Conservation (phyloP, 2,113 vertebrate genomes). For the Chloebia gouldiae region DNA sequence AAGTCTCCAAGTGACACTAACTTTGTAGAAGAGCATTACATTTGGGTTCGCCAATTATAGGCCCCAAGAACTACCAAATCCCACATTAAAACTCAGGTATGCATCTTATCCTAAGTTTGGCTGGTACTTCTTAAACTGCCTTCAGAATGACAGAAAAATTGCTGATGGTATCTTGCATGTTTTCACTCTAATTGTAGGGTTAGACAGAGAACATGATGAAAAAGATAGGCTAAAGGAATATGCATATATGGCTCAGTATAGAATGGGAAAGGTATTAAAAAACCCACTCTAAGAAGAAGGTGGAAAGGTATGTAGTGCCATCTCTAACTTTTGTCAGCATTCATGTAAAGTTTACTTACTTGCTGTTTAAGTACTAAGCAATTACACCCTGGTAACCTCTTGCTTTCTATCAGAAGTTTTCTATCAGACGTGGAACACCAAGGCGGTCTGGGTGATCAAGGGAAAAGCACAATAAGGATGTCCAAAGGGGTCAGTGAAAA, state of each 20-base stretch:
- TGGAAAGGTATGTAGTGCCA: not conserved
- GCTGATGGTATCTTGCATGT: not conserved
- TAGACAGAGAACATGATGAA: not conserved
- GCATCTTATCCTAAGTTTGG: not conserved
- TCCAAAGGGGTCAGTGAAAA: not conserved
- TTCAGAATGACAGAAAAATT: not conserved
- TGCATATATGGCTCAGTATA: not conserved
- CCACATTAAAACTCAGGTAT: not conserved
- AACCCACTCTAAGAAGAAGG: not conserved
- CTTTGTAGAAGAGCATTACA: not conserved
- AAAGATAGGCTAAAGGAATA: not conserved
- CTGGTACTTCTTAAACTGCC: not conserved
- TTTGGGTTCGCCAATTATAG: not conserved
- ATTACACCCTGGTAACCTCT: not conserved
- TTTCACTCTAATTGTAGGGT: not conserved
- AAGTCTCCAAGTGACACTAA: not conserved
- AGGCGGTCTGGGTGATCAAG: not conserved
- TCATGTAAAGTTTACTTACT: not conserved
- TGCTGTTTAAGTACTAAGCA: not conserved
- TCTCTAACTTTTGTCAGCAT: not conserved
- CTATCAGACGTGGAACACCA: not conserved
- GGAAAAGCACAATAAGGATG: not conserved
- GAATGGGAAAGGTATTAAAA: not conserved
- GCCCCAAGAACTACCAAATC: not conserved
- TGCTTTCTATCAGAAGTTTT: not conserved